These are phyloP conservation scores for Xyrauchen texanus DNA, from an alignment of 2,113 vertebrate species.

Conservation along the genomic window DNA sequence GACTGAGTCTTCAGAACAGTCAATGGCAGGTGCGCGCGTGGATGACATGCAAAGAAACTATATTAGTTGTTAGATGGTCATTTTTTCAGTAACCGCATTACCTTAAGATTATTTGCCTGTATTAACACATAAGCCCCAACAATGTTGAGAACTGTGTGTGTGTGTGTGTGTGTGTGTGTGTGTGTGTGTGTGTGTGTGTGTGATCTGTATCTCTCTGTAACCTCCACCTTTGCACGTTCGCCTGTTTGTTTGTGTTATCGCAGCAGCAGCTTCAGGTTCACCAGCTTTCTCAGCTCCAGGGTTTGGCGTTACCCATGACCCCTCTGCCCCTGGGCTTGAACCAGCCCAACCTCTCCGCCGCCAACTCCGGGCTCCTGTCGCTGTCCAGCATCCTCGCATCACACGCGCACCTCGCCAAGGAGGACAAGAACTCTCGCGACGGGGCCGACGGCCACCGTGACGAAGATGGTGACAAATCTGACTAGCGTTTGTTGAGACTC, in stretches of 20 bases:
- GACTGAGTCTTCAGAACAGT: no score
- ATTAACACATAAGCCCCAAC: no score
- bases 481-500: slow-evolving; percentile 70
- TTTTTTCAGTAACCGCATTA: no score
- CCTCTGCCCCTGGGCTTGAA: slow-evolving; percentile 91
- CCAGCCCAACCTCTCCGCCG: slow-evolving; percentile 82
- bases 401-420: slow-evolving; percentile 89
- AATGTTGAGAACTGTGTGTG: no score
- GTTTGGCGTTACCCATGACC: slow-evolving; percentile 90
- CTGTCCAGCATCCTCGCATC: slow-evolving; percentile 91
- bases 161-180: no score
- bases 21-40: no score
- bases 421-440: slow-evolving; percentile 91
- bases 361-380: slow-evolving; percentile 89
- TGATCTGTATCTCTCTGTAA: no score
- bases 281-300: slow-evolving; percentile 97
- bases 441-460: slow-evolving; percentile 83
- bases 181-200: no score
- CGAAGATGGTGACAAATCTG: slow-evolving; percentile 92
- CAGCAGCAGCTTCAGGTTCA: slow-evolving; percentile 99
- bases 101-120: no score
- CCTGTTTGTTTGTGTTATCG: slow-evolving; percentile 56
- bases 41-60: no score
- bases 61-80: no score
- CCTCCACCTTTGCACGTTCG: background rate